Percentiles rank a stretch among this genome's conserved stretches.
Conservation (phyloP, 2,797 vertebrate species). For the Falco columbarius region DNA sequence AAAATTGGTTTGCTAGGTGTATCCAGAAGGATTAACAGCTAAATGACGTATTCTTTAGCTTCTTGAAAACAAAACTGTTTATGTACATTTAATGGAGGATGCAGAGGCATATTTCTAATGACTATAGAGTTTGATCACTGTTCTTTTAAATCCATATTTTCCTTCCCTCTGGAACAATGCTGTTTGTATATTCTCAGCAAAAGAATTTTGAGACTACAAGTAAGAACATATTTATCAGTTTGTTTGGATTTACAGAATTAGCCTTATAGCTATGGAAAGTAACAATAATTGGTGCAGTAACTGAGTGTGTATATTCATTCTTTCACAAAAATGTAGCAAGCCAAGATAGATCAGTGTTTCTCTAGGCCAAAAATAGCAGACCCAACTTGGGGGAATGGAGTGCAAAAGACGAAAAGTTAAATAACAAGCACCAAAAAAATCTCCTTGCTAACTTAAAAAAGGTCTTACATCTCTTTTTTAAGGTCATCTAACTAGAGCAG, state of each 20-base stretch:
- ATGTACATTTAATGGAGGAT: neutral
- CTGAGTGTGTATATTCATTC: neutral
- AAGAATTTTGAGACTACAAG: neutral
- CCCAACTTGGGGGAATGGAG: neutral
- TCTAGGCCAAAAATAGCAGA: neutral
- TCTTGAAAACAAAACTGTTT: neutral
- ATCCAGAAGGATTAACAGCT: neutral
- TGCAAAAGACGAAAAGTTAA: neutral
- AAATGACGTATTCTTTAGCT: neutral
- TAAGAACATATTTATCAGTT: neutral
- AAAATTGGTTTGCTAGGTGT: neutral
- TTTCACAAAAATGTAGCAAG: neutral
- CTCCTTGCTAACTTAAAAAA: neutral
- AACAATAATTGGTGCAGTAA: neutral
- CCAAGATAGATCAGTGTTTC: neutral
- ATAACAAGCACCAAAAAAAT: neutral
- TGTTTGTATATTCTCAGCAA: neutral
- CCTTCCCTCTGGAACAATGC: neutral
- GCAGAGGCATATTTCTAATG: neutral
- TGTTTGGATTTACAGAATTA: neutral
- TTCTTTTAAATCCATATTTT: neutral
- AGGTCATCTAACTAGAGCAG: neutral
- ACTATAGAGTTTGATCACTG: neutral
- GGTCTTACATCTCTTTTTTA: neutral
- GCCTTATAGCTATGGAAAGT: neutral